These are phyloP conservation scores for Samia ricini DNA, from an alignment of 1,140 invertebrate genomes.

Conservation along the genomic window DNA sequence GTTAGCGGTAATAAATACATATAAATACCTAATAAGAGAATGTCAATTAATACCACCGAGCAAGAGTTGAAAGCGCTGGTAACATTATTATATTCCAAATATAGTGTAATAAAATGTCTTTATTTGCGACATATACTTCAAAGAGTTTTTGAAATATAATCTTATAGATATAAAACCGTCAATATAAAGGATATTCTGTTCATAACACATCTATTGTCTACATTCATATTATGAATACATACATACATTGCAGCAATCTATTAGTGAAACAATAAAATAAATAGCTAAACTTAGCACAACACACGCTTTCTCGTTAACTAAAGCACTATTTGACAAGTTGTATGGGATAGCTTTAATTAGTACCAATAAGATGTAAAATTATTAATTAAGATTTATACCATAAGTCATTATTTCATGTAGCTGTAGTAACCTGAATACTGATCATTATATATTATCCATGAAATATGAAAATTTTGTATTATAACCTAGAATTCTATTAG, in stretches of 20 bases:
- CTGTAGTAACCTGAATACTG: neutral
- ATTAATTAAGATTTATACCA: conserved; percentile 26
- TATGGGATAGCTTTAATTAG: conserved; percentile 76
- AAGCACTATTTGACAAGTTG: conserved; percentile 64
- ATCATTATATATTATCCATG: neutral
- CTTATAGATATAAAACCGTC: neutral
- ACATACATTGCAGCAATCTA: neutral
- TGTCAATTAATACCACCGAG: conserved; percentile 67
- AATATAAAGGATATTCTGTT: neutral
- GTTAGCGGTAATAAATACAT: conserved; percentile 52
- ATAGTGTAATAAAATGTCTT: too few relatives aligned
- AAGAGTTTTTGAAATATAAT: neutral
- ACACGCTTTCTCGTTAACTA: conserved; percentile 50
- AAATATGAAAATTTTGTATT: too few relatives aligned
- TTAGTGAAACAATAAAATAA: neutral
- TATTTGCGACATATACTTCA: neutral
- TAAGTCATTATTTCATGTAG: conserved; percentile 20
- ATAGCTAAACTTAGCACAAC: conserved; percentile 15
- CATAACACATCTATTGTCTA: neutral
- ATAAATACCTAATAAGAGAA: conserved; percentile 37
- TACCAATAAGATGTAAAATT: conserved; percentile 44
- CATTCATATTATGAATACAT: neutral
- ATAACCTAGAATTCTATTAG: too few relatives aligned
- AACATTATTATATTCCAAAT: conserved; percentile 10
- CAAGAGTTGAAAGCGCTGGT: conserved; percentile 29